Evolutionary conservation across 1,140 invertebrate genomes (phyloP).

Genomic region (Drosophila dunni): DNA sequence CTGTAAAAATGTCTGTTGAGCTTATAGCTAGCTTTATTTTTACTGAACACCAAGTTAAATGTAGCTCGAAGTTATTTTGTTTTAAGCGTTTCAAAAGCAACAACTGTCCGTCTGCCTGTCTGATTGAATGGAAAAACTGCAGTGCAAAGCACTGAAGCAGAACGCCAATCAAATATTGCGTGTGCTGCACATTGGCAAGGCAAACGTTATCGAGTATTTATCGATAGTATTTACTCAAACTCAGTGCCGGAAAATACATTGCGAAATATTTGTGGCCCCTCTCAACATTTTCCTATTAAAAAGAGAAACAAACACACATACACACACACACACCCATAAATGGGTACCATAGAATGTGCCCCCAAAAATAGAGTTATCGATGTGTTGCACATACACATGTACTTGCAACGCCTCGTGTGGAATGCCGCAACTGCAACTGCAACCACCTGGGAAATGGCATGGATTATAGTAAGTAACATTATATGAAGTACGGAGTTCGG

Average conservation of each 20-base stretch:
- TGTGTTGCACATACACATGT: slow-evolving; percentile 25
- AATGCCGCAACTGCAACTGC: slow-evolving; percentile 49
- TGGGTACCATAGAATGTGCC: slow-evolving; percentile 39
- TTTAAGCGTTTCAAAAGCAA: not conserved
- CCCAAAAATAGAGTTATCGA: slow-evolving; percentile 74
- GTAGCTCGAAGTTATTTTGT: slow-evolving; percentile 4
- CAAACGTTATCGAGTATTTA: slow-evolving; percentile 3
- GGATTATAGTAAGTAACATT: not conserved
- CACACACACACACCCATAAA: slow-evolving; percentile 30
- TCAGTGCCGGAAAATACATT: slow-evolving; percentile 25
- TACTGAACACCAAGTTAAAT: slow-evolving; percentile 1
- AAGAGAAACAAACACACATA: slow-evolving; percentile 6
- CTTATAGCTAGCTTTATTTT: not conserved
- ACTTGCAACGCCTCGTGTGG: slow-evolving; percentile 59
- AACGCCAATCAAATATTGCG: slow-evolving; percentile 40
- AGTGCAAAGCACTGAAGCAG: slow-evolving; percentile 12
- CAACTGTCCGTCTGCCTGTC: not conserved
- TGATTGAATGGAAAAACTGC: not conserved
- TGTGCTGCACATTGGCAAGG: slow-evolving; percentile 13
- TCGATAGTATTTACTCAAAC: slow-evolving; percentile 20
- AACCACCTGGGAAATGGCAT: slow-evolving; percentile 31
- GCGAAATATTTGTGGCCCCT: slow-evolving; percentile 9
- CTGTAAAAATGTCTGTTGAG: not conserved
- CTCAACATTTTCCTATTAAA: slow-evolving; percentile 11
- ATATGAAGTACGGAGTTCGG: not conserved